Evolutionary conservation across 1,140 invertebrate species (phyloP).

Genomic region (Leptinotarsa defecta): DNA sequence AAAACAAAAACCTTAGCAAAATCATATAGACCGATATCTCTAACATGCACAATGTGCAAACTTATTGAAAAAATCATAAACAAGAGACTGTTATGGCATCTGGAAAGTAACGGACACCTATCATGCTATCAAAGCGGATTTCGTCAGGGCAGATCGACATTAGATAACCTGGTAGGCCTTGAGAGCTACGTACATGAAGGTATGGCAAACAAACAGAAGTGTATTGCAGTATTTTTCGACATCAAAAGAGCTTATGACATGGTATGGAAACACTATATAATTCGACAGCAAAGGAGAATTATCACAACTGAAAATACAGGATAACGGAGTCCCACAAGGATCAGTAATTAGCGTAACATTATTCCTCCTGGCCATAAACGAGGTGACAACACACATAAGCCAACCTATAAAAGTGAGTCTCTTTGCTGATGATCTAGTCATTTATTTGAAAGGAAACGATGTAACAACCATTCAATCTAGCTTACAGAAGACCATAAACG

Average conservation of each 20-base stretch:
- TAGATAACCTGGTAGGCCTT: constrained; percentile 19
- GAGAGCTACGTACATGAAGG: constrained; percentile 16
- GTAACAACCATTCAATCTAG: background rate
- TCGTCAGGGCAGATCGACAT: background rate
- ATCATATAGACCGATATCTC: constrained; percentile 31
- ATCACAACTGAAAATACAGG: background rate
- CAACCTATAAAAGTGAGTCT: constrained; percentile 1
- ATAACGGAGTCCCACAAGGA: background rate
- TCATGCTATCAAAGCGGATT: constrained; percentile 9
- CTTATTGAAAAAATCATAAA: constrained; percentile 32
- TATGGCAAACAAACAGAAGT: constrained; percentile 15
- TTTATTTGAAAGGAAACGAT: background rate
- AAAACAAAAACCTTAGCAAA: constrained; percentile 10
- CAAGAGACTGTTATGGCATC: constrained; percentile 17
- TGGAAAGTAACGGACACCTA: constrained; percentile 25
- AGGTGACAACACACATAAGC: background rate
- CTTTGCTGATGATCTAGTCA: constrained; percentile 13
- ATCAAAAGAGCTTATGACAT: constrained; percentile 26
- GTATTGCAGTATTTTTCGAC: constrained; percentile 23
- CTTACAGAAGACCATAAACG: background rate
- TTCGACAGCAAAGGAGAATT: background rate
- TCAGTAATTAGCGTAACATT: background rate
- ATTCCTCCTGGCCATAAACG: background rate
- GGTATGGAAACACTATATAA: constrained; percentile 3
- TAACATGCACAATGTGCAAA: constrained; percentile 34